These are phyloP conservation scores for Bilobella aurantiaca DNA, from an alignment of 1,140 invertebrate species.

Conservation along the genomic window DNA sequence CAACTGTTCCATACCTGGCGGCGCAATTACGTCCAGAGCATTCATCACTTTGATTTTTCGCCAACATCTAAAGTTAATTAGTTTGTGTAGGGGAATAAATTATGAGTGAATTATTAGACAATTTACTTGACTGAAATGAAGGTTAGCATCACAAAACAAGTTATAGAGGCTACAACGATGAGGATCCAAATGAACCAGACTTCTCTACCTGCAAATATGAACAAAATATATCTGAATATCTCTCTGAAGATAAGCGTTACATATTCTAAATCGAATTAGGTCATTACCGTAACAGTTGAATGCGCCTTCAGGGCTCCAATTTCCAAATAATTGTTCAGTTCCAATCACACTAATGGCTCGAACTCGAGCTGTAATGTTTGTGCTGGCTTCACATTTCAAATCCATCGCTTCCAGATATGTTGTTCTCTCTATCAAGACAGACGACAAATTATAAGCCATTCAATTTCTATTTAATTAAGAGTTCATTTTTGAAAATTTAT, in stretches of 20 bases:
- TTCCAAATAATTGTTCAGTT: slow-evolving; percentile 11
- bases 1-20: slow-evolving; percentile 2
- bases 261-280: not conserved
- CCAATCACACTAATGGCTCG: slow-evolving; percentile 19
- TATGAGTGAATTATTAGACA: not conserved
- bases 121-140: slow-evolving; percentile 21
- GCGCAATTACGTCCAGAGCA: slow-evolving; percentile 40
- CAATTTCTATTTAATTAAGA: not conserved
- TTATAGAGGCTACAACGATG: slow-evolving; percentile 4
- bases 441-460: not conserved
- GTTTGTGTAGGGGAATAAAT: slow-evolving; percentile 41
- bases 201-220: slow-evolving; percentile 8
- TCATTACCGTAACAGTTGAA: slow-evolving; percentile 23
- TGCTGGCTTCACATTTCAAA: slow-evolving; percentile 20
- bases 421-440: not conserved
- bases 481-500: not conserved
- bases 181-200: slow-evolving; percentile 22
- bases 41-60: slow-evolving; percentile 49
- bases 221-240: not conserved
- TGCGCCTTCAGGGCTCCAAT: slow-evolving; percentile 28
- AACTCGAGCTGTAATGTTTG: slow-evolving; percentile 29
- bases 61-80: slow-evolving; percentile 45
- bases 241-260: not conserved
- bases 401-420: slow-evolving; percentile 11
- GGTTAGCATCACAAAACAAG: slow-evolving; percentile 10